These are phyloP conservation scores for Eueremaeus valkanovi DNA, from an alignment of 2,888 invertebrate genomes.

Conservation along the genomic window DNA sequence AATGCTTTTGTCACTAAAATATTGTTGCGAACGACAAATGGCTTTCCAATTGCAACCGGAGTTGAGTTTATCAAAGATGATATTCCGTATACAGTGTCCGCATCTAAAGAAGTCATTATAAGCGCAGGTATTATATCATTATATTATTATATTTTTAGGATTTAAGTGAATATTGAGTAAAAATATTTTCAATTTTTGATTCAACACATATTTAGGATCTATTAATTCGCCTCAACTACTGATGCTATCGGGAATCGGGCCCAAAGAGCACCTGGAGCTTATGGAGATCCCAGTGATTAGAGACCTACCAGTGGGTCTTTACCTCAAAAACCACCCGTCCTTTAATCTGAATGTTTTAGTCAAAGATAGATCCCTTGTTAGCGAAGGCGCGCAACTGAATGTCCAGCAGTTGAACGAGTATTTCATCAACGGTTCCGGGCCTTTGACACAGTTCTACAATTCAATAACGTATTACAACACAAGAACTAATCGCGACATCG, in stretches of 20 bases:
- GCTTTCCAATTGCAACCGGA: background rate
- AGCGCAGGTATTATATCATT: background rate
- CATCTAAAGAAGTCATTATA: background rate
- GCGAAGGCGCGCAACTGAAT: background rate
- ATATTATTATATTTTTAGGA: too few relatives aligned
- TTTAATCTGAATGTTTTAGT: background rate
- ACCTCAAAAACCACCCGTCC: background rate
- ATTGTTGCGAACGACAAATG: background rate
- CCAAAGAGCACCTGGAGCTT: background rate
- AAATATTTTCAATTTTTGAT: too few relatives aligned
- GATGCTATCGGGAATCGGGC: conserved; percentile 36
- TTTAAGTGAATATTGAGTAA: too few relatives aligned
- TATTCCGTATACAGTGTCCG: background rate
- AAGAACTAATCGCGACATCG: background rate
- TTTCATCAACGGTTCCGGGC: background rate
- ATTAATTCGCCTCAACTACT: conserved; percentile 33
- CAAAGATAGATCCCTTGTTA: background rate
- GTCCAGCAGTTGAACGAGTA: conserved; percentile 11
- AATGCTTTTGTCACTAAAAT: background rate
- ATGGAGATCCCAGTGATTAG: conserved; percentile 2
- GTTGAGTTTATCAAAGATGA: background rate
- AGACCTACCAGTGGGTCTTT: conserved; percentile 28
- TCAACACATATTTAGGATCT: background rate
- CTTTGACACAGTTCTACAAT: background rate
- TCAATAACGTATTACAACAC: conserved; percentile 3